phyloP scores from a whole-genome alignment of 2,888 invertebrate species.

The Theodoxus fluviatilis region DNA sequence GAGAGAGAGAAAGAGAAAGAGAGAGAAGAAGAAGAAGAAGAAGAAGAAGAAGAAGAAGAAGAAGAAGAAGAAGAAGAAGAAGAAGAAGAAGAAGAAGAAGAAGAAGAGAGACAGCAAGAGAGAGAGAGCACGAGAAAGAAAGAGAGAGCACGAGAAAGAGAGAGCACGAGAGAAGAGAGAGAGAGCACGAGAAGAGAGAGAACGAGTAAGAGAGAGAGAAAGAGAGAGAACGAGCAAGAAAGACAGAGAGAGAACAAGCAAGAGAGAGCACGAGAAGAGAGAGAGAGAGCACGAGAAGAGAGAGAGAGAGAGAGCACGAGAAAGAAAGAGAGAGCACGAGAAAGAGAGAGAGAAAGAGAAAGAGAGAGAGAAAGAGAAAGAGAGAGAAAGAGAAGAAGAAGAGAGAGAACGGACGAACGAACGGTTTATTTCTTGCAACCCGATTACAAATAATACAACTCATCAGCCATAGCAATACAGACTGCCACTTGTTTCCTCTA shows the following conservation, averaged over 20 bases:
- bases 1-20: background rate
- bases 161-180: too few relatives aligned
- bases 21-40: background rate
- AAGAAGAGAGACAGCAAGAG: background rate
- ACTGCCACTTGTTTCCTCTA: too few relatives aligned
- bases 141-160: background rate
- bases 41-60: background rate
- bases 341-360: background rate
- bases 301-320: background rate
- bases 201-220: conserved; percentile 17
- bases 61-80: background rate
- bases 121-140: background rate
- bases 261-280: too few relatives aligned
- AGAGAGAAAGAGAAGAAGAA: conserved; percentile 18
- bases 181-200: background rate
- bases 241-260: too few relatives aligned
- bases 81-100: background rate
- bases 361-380: conserved; percentile 20
- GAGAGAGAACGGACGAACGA: conserved; percentile 17
- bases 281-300: background rate
- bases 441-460: too few relatives aligned
- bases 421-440: too few relatives aligned
- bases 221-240: too few relatives aligned
- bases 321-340: background rate
- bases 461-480: too few relatives aligned